phyloP scores from a whole-genome alignment of 2,113 vertebrate genomes.

The Cinclus mexicanus region DNA sequence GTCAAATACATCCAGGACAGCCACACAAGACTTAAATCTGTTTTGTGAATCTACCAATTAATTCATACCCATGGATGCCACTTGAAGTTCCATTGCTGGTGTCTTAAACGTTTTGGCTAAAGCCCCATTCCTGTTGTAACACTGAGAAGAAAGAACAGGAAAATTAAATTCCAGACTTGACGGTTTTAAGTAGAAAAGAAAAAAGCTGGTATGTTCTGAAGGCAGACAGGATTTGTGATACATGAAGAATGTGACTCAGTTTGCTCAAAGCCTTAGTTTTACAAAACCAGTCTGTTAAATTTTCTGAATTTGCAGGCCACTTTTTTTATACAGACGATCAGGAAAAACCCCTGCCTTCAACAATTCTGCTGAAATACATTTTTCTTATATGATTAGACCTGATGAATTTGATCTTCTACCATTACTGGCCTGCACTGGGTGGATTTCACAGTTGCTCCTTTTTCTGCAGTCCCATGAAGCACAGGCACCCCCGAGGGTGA shows the following conservation, averaged over 20 bases:
- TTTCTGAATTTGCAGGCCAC: neutral
- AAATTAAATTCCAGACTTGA: neutral
- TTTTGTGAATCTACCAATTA: neutral
- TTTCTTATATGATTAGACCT: neutral
- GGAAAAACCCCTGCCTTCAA: neutral
- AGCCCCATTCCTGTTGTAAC: neutral
- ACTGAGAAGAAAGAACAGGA: neutral
- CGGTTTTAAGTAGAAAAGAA: neutral
- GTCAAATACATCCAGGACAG: neutral
- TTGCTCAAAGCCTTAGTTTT: neutral
- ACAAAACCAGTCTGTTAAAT: neutral
- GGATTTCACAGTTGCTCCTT: neutral
- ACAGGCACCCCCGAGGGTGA: neutral
- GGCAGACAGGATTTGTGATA: neutral
- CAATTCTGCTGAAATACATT: neutral
- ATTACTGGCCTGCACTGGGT: neutral
- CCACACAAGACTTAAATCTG: neutral
- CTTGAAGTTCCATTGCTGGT: neutral
- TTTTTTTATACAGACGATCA: neutral
- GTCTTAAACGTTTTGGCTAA: neutral
- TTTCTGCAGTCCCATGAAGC: neutral
- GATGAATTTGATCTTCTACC: neutral
- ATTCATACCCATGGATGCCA: neutral
- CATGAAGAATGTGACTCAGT: neutral
- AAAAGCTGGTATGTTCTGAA: neutral